Base-by-base conservation (phyloP, 1,140 invertebrate species). In the Venturia canescens region DNA sequence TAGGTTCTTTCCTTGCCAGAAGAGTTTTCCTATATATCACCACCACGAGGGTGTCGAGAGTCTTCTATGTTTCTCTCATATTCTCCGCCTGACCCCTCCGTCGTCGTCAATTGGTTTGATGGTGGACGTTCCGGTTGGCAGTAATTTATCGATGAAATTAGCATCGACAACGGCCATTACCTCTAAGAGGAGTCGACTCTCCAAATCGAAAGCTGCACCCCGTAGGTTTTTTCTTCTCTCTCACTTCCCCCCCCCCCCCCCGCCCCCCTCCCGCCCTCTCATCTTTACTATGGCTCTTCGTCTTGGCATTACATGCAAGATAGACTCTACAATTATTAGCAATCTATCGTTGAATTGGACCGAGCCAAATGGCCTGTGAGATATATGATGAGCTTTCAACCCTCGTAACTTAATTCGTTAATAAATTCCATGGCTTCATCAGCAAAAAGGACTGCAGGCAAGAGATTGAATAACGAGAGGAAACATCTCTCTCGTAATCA, bases 131-230 rank as follows among this genome's bases (percentile, higher is more conserved):
- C 16, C 53, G 50, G 50, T 76, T 76, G 50, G 53, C 60, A 15
- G 79, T 78, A 76, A 84, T 84, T 84, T 82, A 82, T 80, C 80
- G 78, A 34, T 57, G 69, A 79, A 79, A 86, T 86, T 84, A 84
- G 75, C 80, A 85, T 84, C 85, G 77, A 79, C 71, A 80, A 74
- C 50, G 79, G 69, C 69, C 79, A 80, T 80, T 76, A 76, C 63
- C 71, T 77, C n/a, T n/a, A 34, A 27, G 57, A 74, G 26, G 70
- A 48, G 38, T 6, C 11, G 29, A 16, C 6, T 23, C 15, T 3
- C 7, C 26, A 57, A 44, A 78, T 78, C 57, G 34, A 66, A 50
- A 69, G 76, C 57, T 78, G 72, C 15, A 44, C 38, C 70, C 29
- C 9, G 29, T 21, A 5, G 16, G 60, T 26, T 63, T 57, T 57